Evolutionary conservation across 2,888 invertebrate species (phyloP), one percentile per base, ranked within the genome.

Genomic region (Myathropa florea): DNA sequence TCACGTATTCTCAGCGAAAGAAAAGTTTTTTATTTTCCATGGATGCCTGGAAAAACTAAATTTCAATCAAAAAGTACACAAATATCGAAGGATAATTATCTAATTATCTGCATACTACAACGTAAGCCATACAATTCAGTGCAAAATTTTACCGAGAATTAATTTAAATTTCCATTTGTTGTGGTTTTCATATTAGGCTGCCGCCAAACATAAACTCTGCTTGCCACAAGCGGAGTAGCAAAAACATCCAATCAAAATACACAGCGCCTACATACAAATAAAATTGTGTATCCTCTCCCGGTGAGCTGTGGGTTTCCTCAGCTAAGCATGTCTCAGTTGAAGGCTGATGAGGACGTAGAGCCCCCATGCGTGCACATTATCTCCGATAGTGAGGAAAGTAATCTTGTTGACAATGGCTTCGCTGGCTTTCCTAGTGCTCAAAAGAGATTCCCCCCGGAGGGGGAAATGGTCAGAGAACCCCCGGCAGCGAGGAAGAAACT

Each of bases 301-400:
- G 57, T 57, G 24, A 24, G 57, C 14, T 57, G 57, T 24, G 24
- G 24, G n/a, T 3, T 12, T 12, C 12, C 23, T 57, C 57, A 26
- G 24, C 24, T 24, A 6, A 55, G 23, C 36, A 85, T 85, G 85
- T 85, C 85, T 28, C 68, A 64, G 24, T 53, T 61, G 12, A 85
- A 36, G 61, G 55, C 24, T 2, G 59, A 46, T 0, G 72, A 72
- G 0, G 53, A 57, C 14, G 53, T 24, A 4, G 83, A 84, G 6
- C 53, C 76, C 2, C 30, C 71, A 0, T 55, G 46, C 28, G 67
- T 85, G 0, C 53, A 77, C 30, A 60, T 85, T 4, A 86, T 86
- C n/a, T 83, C 83, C 6, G 86, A 86, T 21, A 86, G 75, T 46
- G 83, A 83, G 0, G 73, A 78, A 1, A 75, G 75, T 4, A 46